These are phyloP conservation scores for Smittia aterrima DNA, from an alignment of 2,888 invertebrate species.

Conservation along the genomic window DNA sequence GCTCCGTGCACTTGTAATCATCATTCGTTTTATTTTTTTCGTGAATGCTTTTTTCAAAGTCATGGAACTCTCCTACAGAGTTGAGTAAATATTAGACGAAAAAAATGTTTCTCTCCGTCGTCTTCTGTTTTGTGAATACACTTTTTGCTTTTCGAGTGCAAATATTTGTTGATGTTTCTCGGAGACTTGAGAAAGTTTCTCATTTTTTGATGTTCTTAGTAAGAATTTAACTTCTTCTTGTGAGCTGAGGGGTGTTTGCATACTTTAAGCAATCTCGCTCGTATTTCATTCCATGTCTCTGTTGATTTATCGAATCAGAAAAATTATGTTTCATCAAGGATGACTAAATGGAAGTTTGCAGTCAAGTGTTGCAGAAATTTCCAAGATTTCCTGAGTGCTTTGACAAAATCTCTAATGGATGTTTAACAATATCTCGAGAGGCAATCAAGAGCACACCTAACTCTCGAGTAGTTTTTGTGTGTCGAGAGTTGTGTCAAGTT, in stretches of 20 bases:
- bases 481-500: neutral
- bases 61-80: constrained; percentile 20
- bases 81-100: constrained; percentile 22
- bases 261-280: neutral
- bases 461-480: neutral
- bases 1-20: neutral
- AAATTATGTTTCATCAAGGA: neutral
- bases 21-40: neutral
- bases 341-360: neutral
- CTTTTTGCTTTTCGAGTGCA: neutral
- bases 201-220: neutral
- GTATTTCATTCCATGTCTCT: neutral
- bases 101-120: neutral
- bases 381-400: neutral
- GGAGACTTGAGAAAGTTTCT: neutral
- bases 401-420: neutral
- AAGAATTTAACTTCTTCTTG: neutral
- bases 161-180: neutral
- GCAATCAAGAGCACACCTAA: neutral
- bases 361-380: neutral
- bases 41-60: constrained; percentile 5
- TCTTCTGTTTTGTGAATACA: neutral
- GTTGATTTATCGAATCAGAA: neutral
- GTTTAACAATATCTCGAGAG: neutral
- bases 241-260: neutral